These are phyloP conservation scores for Pristionchus exspectatus DNA, from an alignment of 2,888 invertebrate species.

Conservation along the genomic window DNA sequence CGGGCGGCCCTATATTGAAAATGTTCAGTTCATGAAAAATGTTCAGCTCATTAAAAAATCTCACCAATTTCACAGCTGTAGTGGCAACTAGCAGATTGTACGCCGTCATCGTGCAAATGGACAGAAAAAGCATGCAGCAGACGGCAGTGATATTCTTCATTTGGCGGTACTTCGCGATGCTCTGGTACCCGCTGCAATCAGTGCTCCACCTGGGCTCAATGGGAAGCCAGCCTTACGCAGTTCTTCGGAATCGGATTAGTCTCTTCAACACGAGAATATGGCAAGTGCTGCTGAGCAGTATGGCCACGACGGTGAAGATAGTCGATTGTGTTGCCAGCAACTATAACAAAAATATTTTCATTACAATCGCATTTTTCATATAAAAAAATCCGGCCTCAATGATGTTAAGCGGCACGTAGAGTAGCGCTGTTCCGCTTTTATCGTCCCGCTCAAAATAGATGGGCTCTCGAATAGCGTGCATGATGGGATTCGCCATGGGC, in stretches of 20 bases:
- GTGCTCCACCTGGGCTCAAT: too few relatives aligned
- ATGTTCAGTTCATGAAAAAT: too few relatives aligned
- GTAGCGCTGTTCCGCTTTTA: neutral
- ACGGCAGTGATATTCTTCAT: neutral
- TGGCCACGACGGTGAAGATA: too few relatives aligned
- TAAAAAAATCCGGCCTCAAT: too few relatives aligned
- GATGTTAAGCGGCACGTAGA: neutral
- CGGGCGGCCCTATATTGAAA: neutral
- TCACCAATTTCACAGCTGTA: neutral
- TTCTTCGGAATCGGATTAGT: too few relatives aligned
- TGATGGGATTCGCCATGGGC: neutral
- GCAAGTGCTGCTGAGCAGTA: too few relatives aligned
- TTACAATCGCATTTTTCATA: too few relatives aligned
- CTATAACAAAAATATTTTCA: too few relatives aligned
- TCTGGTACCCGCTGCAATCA: too few relatives aligned
- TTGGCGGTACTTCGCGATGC: neutral
- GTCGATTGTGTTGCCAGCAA: too few relatives aligned
- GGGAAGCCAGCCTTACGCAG: too few relatives aligned
- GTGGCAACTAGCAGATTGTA: neutral
- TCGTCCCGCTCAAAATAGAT: neutral
- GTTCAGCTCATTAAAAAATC: neutral
- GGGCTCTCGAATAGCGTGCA: neutral
- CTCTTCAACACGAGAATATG: too few relatives aligned
- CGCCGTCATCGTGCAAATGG: neutral
- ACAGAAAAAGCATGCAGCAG: neutral